Evolutionary conservation across 2,888 invertebrate species (phyloP).

Genomic region (Ophraella communa): DNA sequence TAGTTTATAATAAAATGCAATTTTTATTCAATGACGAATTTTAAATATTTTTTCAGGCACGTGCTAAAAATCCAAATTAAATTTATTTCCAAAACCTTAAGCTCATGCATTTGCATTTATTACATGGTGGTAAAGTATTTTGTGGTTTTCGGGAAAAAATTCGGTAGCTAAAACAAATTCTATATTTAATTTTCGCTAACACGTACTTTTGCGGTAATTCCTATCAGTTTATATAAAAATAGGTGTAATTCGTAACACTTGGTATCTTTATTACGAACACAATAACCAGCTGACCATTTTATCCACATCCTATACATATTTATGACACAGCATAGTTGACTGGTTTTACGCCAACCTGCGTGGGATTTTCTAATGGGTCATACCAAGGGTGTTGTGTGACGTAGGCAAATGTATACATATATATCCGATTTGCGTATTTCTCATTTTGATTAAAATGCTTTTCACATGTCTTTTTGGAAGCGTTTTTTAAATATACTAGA

Average conservation of each 20-base stretch:
- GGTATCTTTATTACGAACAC: not conserved
- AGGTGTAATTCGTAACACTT: not conserved
- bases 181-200: not conserved
- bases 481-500: too few relatives aligned
- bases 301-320: conserved; percentile 1
- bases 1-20: too few relatives aligned
- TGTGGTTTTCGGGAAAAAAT: not conserved
- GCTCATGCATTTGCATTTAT: not conserved
- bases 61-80: not conserved
- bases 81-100: not conserved
- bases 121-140: not conserved
- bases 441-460: not conserved
- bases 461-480: too few relatives aligned
- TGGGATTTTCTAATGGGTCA: not conserved
- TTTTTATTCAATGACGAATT: too few relatives aligned
- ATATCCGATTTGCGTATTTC: not conserved
- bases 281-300: not conserved
- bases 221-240: not conserved
- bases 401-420: not conserved
- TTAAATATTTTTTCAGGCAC: too few relatives aligned
- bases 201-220: not conserved
- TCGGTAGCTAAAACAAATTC: not conserved
- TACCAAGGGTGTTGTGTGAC: not conserved
- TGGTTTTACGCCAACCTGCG: not conserved
- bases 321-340: not conserved